Evolutionary conservation across 1,140 invertebrate genomes (phyloP), one percentile per base, ranked within the genome.

Genomic region (Drosophila rufa): DNA sequence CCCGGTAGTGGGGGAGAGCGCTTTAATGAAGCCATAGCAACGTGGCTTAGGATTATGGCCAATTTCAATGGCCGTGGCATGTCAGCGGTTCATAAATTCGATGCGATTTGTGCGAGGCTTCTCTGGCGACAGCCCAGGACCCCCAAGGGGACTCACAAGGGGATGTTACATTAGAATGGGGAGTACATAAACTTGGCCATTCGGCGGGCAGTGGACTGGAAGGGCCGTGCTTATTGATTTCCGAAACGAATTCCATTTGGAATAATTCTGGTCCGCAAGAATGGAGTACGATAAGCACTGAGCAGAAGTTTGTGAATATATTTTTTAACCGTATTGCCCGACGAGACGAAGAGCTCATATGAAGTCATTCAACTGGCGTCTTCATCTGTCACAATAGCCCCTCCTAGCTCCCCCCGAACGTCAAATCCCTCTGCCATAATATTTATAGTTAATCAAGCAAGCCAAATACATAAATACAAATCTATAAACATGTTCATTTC

Each of bases 371-470:
- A 15, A 48, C 50, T 70, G 38, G 66, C 33, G 36, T 25, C 46
- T 58, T 58, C 46, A 38, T 38, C 46, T 40, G 65, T 30, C 46
- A 48, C 55, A 38, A 71, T 17, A 46, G 17, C 15, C 27, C 17
- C 19, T 22, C 4, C 42, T 7, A 1, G 14, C 19, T n/a, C 22
- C 5, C 5, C 22, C 30, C 17, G n/a, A 43, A 74, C 76, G 73
- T 74, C 73, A 85, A 80, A 85, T 79, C 71, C 48, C 33, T 53
- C 73, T 80, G 71, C 57, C 84, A 89, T 80, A 87, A 87, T 89
- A 87, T 87, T 87, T 87, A 87, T 87, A 80, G 83, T 87, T 89
- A 87, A 87, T 87, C 83, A 87, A 87, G 83, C 71, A 87, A 89
- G 67, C 80, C 80, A 87, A 87, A 85, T 84, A 84, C 81, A 80